These are phyloP conservation scores for Clusia tigrina DNA, from an alignment of 2,888 invertebrate species.

Conservation along the genomic window DNA sequence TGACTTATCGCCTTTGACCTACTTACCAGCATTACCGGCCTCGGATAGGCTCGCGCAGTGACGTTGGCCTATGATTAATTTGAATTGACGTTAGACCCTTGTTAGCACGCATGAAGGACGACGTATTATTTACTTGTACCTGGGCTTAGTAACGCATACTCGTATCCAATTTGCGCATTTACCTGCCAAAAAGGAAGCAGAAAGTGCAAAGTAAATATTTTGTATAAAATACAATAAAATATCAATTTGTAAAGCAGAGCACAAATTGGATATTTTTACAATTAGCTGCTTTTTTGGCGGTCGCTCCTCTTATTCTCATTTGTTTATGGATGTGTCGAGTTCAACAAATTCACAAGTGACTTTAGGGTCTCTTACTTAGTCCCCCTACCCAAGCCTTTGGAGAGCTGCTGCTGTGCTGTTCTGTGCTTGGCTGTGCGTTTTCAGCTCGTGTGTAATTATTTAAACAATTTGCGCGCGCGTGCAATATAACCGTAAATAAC, in stretches of 20 bases:
- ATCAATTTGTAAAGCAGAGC: too few relatives aligned
- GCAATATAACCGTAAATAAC: constrained; percentile 55
- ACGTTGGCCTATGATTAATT: constrained; percentile 10
- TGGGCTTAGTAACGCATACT: too few relatives aligned
- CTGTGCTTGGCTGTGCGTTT: constrained; percentile 28
- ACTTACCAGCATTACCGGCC: not conserved
- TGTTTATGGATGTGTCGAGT: too few relatives aligned
- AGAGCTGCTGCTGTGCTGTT: not conserved
- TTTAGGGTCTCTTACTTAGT: too few relatives aligned
- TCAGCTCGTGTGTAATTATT: constrained; percentile 53
- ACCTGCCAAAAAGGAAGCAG: not conserved
- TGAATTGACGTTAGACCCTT: constrained; percentile 12
- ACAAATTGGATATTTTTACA: too few relatives aligned
- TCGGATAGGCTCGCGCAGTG: not conserved
- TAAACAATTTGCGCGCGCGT: constrained; percentile 49
- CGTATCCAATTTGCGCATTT: not conserved
- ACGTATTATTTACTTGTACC: too few relatives aligned
- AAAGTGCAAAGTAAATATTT: not conserved
- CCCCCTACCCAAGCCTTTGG: too few relatives aligned
- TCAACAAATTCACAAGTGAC: too few relatives aligned
- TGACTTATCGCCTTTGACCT: constrained; percentile 8
- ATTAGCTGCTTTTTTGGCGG: too few relatives aligned
- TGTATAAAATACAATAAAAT: too few relatives aligned
- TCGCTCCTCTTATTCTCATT: too few relatives aligned
- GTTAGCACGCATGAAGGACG: not conserved